Evolutionary conservation across 2,797 vertebrate species (phyloP).

Genomic region (Gallinago stenura): DNA sequence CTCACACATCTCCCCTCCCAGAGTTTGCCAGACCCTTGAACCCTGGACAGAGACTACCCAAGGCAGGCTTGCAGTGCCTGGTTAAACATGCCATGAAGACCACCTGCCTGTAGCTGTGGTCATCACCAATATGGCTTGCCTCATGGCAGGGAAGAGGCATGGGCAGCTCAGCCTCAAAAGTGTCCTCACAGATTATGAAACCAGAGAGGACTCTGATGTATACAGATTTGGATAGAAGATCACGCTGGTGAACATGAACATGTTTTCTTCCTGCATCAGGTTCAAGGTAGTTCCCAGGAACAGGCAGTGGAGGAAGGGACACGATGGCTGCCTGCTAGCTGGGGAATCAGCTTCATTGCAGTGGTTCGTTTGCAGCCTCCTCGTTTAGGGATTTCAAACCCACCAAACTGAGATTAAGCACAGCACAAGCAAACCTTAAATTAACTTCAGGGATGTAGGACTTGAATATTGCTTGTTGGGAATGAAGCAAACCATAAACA

Average conservation of each 20-base stretch:
- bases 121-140: fast-evolving
- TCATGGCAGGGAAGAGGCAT: fast-evolving
- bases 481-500: background rate
- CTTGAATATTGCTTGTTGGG: background rate
- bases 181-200: background rate
- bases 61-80: background rate
- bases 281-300: background rate
- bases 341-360: background rate
- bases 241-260: fast-evolving
- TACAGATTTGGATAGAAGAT: background rate
- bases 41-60: background rate
- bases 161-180: background rate
- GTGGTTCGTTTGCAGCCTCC: background rate
- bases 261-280: background rate
- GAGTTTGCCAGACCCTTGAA: background rate
- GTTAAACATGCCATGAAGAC: fast-evolving
- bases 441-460: background rate
- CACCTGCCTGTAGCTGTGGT: background rate
- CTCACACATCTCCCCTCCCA: background rate
- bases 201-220: background rate
- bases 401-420: background rate
- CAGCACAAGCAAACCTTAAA: background rate
- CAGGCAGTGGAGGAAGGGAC: background rate
- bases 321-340: background rate
- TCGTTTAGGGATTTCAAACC: background rate